These are phyloP conservation scores for Tupaia chinensis DNA, from an alignment of 2,113 vertebrate genomes.

Conservation along the genomic window DNA sequence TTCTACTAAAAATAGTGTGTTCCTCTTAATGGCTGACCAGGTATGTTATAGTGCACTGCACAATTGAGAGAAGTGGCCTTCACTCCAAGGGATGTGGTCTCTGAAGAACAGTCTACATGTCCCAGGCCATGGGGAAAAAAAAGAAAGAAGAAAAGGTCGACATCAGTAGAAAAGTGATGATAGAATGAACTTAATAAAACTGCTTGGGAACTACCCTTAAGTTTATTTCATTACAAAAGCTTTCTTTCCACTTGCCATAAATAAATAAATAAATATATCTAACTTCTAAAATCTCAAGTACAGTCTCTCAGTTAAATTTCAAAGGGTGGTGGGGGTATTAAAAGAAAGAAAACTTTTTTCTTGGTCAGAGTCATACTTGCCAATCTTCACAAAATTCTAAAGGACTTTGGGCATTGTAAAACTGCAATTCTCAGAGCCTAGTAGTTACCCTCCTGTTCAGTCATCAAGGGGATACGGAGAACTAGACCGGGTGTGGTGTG, in stretches of 20 bases:
- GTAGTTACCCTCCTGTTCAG: not conserved
- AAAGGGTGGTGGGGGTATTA: not conserved
- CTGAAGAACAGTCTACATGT: not conserved
- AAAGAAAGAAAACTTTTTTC: not conserved
- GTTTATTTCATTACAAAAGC: not conserved
- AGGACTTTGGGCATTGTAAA: not conserved
- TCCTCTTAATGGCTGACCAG: not conserved
- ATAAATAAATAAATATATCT: not conserved
- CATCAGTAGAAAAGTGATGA: not conserved
- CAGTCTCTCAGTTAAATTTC: not conserved
- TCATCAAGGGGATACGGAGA: not conserved
- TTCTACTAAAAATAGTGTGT: slow-evolving; percentile 29
- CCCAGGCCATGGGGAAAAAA: not conserved
- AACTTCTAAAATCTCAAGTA: slow-evolving; percentile 8
- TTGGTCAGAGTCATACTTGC: not conserved
- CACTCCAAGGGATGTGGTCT: not conserved
- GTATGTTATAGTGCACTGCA: not conserved
- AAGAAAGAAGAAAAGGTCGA: not conserved
- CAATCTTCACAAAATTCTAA: not conserved
- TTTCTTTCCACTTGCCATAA: slow-evolving; percentile 9
- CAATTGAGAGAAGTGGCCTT: not conserved
- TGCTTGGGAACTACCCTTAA: not conserved
- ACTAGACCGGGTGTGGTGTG: not conserved
- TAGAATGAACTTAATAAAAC: not conserved
- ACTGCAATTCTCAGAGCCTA: not conserved